Evolutionary conservation across 1,140 invertebrate species (phyloP).

Genomic region (Drosophila ficusphila): DNA sequence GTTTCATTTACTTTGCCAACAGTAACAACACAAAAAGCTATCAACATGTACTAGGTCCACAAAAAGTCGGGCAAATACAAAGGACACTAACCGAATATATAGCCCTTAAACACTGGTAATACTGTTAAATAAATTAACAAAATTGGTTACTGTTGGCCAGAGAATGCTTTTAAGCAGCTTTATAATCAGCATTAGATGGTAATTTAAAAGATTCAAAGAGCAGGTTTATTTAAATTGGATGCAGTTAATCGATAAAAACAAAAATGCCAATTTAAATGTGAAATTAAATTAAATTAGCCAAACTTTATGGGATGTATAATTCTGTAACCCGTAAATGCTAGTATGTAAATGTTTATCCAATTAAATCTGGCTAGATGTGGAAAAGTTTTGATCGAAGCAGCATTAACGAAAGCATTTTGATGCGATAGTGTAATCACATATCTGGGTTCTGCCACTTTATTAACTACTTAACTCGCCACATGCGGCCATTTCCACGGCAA

Average conservation of each 20-base stretch:
- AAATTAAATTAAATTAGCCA: too few relatives aligned
- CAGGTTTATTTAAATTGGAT: too few relatives aligned
- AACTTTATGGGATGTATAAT: too few relatives aligned
- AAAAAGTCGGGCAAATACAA: not conserved
- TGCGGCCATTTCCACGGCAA: conserved; percentile 16
- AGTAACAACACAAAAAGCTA: not conserved
- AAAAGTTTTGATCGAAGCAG: conserved; percentile 4
- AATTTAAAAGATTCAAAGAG: too few relatives aligned
- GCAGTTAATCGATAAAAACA: too few relatives aligned
- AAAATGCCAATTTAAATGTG: too few relatives aligned
- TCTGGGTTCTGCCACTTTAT: conserved; percentile 6
- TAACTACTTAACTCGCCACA: conserved; percentile 29
- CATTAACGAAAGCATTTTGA: not conserved
- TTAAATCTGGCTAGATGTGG: not conserved
- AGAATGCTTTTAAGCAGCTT: too few relatives aligned
- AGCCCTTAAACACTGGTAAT: not conserved
- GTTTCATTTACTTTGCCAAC: not conserved
- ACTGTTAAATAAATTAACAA: conserved; percentile 23
- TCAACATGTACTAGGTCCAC: not conserved
- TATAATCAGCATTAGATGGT: not conserved
- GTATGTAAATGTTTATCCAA: not conserved
- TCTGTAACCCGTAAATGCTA: not conserved
- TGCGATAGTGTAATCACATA: conserved; percentile 1
- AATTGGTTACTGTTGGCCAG: conserved; percentile 28
- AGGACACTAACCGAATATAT: not conserved